These are phyloP conservation scores for Drosophila acutilabella DNA, from an alignment of 2,888 invertebrate species.

Conservation along the genomic window DNA sequence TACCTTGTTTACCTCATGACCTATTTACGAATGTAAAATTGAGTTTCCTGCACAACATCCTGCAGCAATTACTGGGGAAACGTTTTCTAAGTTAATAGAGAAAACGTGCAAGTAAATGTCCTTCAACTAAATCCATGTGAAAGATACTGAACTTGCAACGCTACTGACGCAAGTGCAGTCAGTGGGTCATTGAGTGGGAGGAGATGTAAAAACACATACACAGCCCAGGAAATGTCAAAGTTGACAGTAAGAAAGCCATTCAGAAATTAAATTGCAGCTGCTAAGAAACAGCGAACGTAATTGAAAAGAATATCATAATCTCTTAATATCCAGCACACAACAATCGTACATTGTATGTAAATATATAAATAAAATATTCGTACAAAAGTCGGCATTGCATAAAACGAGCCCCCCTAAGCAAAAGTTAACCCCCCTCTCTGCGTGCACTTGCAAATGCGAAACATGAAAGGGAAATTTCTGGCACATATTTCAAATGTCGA, in stretches of 20 bases:
- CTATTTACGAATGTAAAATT: slow-evolving; percentile 2
- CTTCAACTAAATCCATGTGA: not conserved
- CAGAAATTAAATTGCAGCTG: slow-evolving; percentile 15
- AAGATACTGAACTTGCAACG: not conserved
- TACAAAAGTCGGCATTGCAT: slow-evolving; percentile 56
- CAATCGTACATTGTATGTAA: slow-evolving; percentile 4
- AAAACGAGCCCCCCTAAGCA: slow-evolving; percentile 38
- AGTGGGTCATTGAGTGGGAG: slow-evolving; percentile 9
- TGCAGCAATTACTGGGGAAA: not conserved
- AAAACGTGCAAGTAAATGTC: too few relatives aligned
- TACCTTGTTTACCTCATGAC: slow-evolving; percentile 21
- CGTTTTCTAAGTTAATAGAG: too few relatives aligned
- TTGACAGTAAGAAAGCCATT: slow-evolving; percentile 47
- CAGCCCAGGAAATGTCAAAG: slow-evolving; percentile 64
- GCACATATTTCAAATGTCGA: slow-evolving; percentile 70
- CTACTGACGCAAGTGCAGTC: slow-evolving; percentile 8
- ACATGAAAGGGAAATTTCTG: slow-evolving; percentile 81
- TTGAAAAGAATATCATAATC: slow-evolving; percentile 51
- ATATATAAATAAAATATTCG: slow-evolving; percentile 26
- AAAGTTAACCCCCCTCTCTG: slow-evolving; percentile 12
- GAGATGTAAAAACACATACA: not conserved
- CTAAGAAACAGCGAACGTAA: slow-evolving; percentile 44
- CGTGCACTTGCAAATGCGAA: slow-evolving; percentile 44
- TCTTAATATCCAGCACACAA: slow-evolving; percentile 21
- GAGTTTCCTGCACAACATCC: not conserved